Evolutionary conservation across 2,888 invertebrate species (phyloP).

Genomic region (Beris chalybata): DNA sequence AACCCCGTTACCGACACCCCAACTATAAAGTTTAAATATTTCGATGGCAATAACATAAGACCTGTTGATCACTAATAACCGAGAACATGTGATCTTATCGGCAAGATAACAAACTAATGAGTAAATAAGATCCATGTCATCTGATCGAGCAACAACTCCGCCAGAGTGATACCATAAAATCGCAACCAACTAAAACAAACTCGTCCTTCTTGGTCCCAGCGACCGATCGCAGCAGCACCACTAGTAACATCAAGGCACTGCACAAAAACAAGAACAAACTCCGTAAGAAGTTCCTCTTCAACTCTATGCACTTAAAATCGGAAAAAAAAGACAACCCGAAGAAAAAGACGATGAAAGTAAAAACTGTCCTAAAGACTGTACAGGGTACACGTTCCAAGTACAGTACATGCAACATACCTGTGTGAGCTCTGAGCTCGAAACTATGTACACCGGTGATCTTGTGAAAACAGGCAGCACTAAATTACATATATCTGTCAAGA

Average conservation of each 20-base stretch:
- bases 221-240: neutral
- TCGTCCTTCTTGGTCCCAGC: neutral
- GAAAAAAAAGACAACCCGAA: constrained; percentile 13
- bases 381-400: constrained; percentile 5
- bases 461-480: constrained; percentile 40
- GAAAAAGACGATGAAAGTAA: constrained; percentile 25
- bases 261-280: too few species aligned
- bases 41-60: constrained; percentile 33
- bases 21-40: too few species aligned
- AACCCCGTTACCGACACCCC: too few species aligned
- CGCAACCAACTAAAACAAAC: neutral
- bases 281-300: too few species aligned
- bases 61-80: constrained; percentile 38
- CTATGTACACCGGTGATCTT: constrained; percentile 28
- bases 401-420: constrained; percentile 12
- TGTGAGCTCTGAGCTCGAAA: constrained; percentile 3
- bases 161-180: constrained; percentile 32
- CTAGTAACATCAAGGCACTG: neutral
- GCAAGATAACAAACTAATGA: constrained; percentile 32
- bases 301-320: constrained; percentile 22
- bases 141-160: constrained; percentile 23
- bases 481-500: constrained; percentile 40
- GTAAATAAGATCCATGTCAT: constrained; percentile 37
- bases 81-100: constrained; percentile 37
- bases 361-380: constrained; percentile 12